These are phyloP conservation scores for Brachyrhaphis roseni DNA, from an alignment of 2,797 vertebrate species.

Conservation along the genomic window DNA sequence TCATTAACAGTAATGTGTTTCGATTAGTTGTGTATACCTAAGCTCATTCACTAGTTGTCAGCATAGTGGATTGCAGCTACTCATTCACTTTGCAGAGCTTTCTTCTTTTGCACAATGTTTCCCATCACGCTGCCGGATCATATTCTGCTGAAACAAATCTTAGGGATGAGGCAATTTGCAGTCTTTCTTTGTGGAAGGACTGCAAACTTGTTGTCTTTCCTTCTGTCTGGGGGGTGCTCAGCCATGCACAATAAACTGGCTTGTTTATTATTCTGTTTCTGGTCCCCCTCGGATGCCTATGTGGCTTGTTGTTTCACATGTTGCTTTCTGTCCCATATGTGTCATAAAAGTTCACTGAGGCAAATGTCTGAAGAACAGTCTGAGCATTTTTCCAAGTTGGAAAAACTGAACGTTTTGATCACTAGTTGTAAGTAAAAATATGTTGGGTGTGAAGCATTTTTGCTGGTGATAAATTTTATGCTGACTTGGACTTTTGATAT, in stretches of 20 bases:
- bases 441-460: background rate
- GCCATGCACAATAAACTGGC: constrained; percentile 65
- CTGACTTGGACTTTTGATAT: background rate
- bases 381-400: constrained; percentile 19
- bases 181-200: constrained; percentile 32
- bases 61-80: constrained; percentile 38
- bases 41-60: constrained; percentile 46
- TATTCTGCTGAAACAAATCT: constrained; percentile 35
- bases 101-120: constrained; percentile 27
- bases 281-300: constrained; percentile 53
- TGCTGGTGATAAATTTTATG: background rate
- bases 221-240: constrained; percentile 56
- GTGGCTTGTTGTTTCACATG: constrained; percentile 71
- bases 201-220: constrained; percentile 51
- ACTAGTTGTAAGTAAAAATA: background rate
- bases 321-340: constrained; percentile 45
- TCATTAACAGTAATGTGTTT: constrained; percentile 76
- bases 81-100: constrained; percentile 28
- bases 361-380: constrained; percentile 60
- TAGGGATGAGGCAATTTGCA: constrained; percentile 17
- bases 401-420: background rate
- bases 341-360: constrained; percentile 54
- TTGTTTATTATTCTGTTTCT: constrained; percentile 76
- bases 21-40: constrained; percentile 71
- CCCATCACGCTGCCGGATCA: constrained; percentile 1